Conservation (phyloP, 2,113 vertebrate genomes). For the Takifugu bimaculatus region DNA sequence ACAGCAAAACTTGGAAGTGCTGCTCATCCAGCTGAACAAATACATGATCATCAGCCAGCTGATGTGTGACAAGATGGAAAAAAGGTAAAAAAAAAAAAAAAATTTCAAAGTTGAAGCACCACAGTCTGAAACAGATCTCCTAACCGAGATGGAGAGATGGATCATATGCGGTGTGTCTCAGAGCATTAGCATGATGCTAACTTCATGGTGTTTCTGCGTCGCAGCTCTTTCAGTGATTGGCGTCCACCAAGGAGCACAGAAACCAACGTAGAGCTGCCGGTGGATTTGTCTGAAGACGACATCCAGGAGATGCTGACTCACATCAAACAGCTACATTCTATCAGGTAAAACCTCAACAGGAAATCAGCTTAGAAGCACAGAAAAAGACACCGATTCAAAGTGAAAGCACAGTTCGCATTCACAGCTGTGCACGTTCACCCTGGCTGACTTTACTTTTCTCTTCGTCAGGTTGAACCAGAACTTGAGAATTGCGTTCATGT, state of each 20-base stretch:
- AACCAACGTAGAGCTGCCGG: conserved; percentile 12
- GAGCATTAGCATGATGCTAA: neutral
- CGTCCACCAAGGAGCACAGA: neutral
- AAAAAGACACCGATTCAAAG: no score
- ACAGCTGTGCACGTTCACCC: conserved; percentile 40
- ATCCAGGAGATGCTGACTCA: conserved; percentile 45
- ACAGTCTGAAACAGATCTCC: no score
- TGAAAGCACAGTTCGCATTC: no score
- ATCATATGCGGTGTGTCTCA: no score
- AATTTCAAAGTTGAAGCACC: no score
- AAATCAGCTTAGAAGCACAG: neutral
- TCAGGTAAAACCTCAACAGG: conserved; percentile 33
- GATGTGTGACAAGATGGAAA: conserved; percentile 51
- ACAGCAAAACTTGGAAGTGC: conserved; percentile 55
- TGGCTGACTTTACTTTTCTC: neutral
- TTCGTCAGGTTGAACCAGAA: conserved; percentile 9
- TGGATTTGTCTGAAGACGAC: conserved; percentile 39
- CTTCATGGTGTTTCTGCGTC: conserved; percentile 4
- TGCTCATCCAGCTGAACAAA: conserved; percentile 62
- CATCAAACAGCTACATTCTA: conserved; percentile 25
- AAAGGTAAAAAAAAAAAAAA: conserved; percentile 25
- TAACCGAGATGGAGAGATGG: no score
- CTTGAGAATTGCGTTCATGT: no score
- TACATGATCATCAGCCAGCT: conserved; percentile 53
- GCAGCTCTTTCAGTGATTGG: conserved; percentile 9